A percentile compares a stretch with the other conserved stretches of the same genome.
phyloP scores from a whole-genome alignment of 2,113 vertebrate genomes.

The Numenius arquata region DNA sequence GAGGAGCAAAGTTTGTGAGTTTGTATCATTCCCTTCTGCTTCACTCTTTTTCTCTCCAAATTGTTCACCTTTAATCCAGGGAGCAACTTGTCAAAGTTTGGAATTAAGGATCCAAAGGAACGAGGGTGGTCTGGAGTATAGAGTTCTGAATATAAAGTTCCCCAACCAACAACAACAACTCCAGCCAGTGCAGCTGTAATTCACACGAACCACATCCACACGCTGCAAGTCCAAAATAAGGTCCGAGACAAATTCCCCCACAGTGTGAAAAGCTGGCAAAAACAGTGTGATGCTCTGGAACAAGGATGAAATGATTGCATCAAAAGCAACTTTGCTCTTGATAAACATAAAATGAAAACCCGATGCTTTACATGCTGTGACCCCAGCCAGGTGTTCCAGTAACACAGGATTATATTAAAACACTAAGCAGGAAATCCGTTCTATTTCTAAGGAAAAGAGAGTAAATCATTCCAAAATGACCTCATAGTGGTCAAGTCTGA shows the following conservation, averaged over 20 bases:
- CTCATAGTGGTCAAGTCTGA: neutral
- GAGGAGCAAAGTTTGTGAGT: neutral
- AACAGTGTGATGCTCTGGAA: neutral
- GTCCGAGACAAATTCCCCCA: neutral
- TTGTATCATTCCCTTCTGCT: rapidly evolving
- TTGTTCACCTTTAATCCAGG: neutral
- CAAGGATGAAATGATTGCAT: neutral
- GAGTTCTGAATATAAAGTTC: neutral
- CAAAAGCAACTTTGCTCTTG: neutral
- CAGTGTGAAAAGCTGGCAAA: neutral
- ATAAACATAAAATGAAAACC: neutral
- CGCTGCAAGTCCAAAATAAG: rapidly evolving
- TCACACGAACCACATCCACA: neutral
- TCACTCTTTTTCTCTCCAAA: neutral
- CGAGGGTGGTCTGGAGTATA: rapidly evolving
- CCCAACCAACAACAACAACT: neutral
- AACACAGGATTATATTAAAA: neutral
- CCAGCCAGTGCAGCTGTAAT: neutral
- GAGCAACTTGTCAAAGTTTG: neutral
- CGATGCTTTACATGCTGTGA: neutral
- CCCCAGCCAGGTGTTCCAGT: neutral
- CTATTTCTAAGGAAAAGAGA: neutral
- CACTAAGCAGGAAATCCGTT: constrained; percentile 1
- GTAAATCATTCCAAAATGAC: neutral
- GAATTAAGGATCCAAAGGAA: neutral